Conservation (phyloP, 2,888 invertebrate genomes). For the Notocelia uddmanniana region DNA sequence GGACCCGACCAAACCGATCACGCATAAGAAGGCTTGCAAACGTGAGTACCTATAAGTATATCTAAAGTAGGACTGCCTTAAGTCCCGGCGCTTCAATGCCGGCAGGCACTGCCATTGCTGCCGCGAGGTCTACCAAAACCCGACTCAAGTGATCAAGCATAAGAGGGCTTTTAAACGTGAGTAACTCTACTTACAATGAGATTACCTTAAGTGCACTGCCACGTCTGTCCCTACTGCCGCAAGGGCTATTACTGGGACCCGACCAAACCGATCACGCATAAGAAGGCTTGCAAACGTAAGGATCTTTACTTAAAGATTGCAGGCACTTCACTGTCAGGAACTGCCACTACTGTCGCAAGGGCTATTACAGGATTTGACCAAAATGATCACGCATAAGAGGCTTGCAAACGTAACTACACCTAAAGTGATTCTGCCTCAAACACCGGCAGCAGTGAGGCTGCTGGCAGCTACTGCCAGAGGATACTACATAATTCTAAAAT, state of each 20-base stretch:
- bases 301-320: constrained; percentile 90
- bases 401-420: constrained; percentile 95
- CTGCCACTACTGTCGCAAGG: constrained; percentile 99
- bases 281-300: constrained; percentile 99
- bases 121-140: no score
- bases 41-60: neutral
- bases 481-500: no score
- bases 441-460: no score
- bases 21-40: constrained; percentile 97
- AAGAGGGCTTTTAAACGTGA: no score
- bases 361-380: constrained; percentile 97
- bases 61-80: constrained; percentile 85
- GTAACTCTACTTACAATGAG: no score
- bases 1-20: constrained; percentile 95
- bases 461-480: no score
- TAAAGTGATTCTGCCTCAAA: no score
- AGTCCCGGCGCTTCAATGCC: constrained; percentile 97
- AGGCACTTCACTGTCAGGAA: constrained; percentile 98
- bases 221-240: no score
- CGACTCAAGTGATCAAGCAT: no score
- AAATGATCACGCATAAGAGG: constrained; percentile 97
- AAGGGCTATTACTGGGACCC: constrained; percentile 98
- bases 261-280: constrained; percentile 95
- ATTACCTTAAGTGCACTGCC: no score
- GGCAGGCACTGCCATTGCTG: constrained; percentile 98